Evolutionary conservation across 1,140 invertebrate species (phyloP).

Genomic region (Ooceraea biroi): DNA sequence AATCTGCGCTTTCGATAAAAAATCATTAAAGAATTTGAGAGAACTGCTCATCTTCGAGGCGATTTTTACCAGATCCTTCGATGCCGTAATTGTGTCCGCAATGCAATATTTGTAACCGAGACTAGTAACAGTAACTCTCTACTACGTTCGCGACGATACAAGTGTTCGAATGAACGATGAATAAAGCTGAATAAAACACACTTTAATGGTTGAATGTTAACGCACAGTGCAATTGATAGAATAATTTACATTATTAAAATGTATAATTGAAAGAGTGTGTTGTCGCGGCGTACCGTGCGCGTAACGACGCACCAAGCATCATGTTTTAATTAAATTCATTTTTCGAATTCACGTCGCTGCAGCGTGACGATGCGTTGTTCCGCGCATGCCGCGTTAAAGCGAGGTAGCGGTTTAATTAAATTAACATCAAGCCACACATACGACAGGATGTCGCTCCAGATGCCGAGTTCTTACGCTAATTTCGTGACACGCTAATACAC

Average conservation of each 20-base stretch:
- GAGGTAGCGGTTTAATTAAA: constrained; percentile 56
- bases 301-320: constrained; percentile 35
- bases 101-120: neutral
- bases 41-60: no score
- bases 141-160: neutral
- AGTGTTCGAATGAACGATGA: constrained; percentile 4
- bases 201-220: constrained; percentile 7
- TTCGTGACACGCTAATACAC: constrained; percentile 33
- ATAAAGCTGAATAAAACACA: constrained; percentile 50
- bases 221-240: constrained; percentile 37
- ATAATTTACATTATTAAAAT: constrained; percentile 58
- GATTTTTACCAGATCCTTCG: no score
- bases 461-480: constrained; percentile 26
- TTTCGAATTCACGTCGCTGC: constrained; percentile 49
- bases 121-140: constrained; percentile 10
- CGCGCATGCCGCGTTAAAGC: constrained; percentile 33
- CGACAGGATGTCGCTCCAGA: neutral
- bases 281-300: constrained; percentile 18
- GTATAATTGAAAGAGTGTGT: constrained; percentile 52
- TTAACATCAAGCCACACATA: constrained; percentile 32
- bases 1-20: no score
- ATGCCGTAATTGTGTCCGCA: no score
- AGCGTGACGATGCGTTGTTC: constrained; percentile 26
- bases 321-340: constrained; percentile 58
- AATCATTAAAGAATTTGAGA: no score